Evolutionary conservation across 2,797 vertebrate species (phyloP), one percentile per base, ranked within the genome.

Genomic region (Silurus aristotelis): DNA sequence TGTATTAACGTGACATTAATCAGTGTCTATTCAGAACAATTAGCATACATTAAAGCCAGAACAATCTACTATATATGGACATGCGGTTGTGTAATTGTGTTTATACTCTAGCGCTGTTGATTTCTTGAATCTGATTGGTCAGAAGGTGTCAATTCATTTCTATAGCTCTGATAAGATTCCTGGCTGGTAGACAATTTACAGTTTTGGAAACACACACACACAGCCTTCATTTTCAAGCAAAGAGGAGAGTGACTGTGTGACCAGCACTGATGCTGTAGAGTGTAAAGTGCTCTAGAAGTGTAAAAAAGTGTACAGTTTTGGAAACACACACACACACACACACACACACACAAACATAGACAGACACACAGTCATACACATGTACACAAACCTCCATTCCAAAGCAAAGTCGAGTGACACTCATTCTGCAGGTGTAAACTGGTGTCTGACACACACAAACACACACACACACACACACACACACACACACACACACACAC

Each of bases 1-100:
- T 87, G 85, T 79, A 84, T 83, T 87, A 76, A 80, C 25, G 61
- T 75, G 80, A 83, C 85, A 83, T 81, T 80, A 87, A 87, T 87
- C 86, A 85, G 66, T 82, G 84, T 82, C 83, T 68, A 80, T 84
- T 83, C 63, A 83, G 63, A 80, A 68, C 66, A 78, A 68, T 77
- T 80, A 81, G 78, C 82, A 76, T 86, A 86, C 80, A 85, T 86
- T 89, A 76, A 83, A 77, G 22, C 43, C 66, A 80, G n/a, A 80
- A 25, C 43, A 52, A 27, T 61, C 58, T 48, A 27, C 1, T 12
- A n/a, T 80, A 27, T 52, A 19, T 66, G 61, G n/a, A 66, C 22
- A 80, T 22, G 15, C 76, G 20, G 25, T 77, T 77, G 25, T 17
- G n/a, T 77, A 79, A 46, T 13, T 46, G 12, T n/a, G 19, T 12